These are phyloP conservation scores for Rhinella marina DNA, from an alignment of 2,797 vertebrate species.

Conservation along the genomic window DNA sequence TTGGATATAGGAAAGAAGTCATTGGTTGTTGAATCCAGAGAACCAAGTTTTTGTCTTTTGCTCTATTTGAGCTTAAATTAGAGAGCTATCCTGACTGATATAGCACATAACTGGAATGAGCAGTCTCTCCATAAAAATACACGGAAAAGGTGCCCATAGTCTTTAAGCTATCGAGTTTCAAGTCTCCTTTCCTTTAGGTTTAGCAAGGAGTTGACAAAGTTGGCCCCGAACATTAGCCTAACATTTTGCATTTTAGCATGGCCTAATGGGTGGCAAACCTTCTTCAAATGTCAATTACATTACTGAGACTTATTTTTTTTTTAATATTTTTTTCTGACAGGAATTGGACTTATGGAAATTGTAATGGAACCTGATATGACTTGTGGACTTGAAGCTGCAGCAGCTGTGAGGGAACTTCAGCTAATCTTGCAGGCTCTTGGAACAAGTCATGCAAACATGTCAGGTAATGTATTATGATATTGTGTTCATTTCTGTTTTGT, in stretches of 20 bases:
- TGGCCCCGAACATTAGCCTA: not conserved
- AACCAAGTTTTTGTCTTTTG: too few species aligned
- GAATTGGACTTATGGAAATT: constrained; percentile 96
- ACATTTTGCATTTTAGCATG: not conserved
- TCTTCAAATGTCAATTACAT: not conserved
- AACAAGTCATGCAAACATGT: constrained; percentile 96
- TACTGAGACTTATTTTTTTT: not conserved
- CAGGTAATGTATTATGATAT: constrained; percentile 77
- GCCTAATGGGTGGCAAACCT: too few species aligned
- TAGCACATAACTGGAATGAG: too few species aligned
- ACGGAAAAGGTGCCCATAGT: too few species aligned
- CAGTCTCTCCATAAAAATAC: too few species aligned
- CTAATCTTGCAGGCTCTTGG: constrained; percentile 94
- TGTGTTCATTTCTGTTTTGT: not conserved
- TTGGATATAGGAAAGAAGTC: too few species aligned
- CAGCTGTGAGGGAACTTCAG: constrained; percentile 93
- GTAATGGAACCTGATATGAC: constrained; percentile 98
- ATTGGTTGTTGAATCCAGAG: too few species aligned
- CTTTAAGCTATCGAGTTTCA: too few species aligned
- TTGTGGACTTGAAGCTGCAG: constrained; percentile 93
- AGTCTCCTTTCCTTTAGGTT: too few species aligned
- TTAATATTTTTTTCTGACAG: constrained; percentile 71
- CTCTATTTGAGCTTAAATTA: too few species aligned
- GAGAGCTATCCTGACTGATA: too few species aligned
- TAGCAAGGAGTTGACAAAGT: not conserved